Percentiles rank a stretch among this genome's conserved stretches.
Conservation (phyloP, 2,797 vertebrate species). For the Sebastes reedi region DNA sequence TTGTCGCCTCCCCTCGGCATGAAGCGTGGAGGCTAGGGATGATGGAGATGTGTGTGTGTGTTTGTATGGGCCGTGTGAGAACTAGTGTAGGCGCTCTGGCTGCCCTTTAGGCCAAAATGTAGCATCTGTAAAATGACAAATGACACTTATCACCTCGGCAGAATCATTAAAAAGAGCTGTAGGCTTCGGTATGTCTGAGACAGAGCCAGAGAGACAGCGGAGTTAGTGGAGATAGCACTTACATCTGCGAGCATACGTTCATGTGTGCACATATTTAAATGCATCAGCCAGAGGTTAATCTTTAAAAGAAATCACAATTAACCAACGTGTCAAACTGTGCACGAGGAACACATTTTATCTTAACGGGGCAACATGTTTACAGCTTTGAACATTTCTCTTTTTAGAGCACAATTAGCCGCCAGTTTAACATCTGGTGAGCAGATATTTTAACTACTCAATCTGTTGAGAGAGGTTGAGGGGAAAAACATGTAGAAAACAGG, state of each 20-base stretch:
- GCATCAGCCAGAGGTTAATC: background rate
- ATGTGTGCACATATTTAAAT: background rate
- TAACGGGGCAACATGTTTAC: background rate
- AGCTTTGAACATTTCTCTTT: background rate
- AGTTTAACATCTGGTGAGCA: slow-evolving; percentile 50
- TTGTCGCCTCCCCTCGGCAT: slow-evolving; percentile 28
- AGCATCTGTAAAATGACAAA: slow-evolving; percentile 58
- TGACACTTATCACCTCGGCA: slow-evolving; percentile 48
- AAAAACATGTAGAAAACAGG: slow-evolving; percentile 26
- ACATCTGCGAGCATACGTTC: background rate
- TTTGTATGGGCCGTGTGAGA: slow-evolving; percentile 6
- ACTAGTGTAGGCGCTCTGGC: slow-evolving; percentile 3
- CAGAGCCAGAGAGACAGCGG: background rate
- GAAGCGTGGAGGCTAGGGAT: background rate
- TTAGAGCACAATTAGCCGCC: slow-evolving; percentile 8
- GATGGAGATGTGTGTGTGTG: slow-evolving; percentile 20
- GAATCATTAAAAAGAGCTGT: slow-evolving; percentile 45
- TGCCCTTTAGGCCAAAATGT: slow-evolving; percentile 14
- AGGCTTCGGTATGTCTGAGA: slow-evolving; percentile 9
- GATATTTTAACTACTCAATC: slow-evolving; percentile 23
- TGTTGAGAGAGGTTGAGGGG: slow-evolving; percentile 11
- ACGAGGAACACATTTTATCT: background rate
- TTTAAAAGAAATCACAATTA: slow-evolving; percentile 13
- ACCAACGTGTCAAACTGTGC: background rate
- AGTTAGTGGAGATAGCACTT: slow-evolving; percentile 1